A percentile compares a stretch with the other conserved stretches of the same genome.
Conservation (phyloP, 2,888 invertebrate species). For the Trileptium ribeirensis region DNA sequence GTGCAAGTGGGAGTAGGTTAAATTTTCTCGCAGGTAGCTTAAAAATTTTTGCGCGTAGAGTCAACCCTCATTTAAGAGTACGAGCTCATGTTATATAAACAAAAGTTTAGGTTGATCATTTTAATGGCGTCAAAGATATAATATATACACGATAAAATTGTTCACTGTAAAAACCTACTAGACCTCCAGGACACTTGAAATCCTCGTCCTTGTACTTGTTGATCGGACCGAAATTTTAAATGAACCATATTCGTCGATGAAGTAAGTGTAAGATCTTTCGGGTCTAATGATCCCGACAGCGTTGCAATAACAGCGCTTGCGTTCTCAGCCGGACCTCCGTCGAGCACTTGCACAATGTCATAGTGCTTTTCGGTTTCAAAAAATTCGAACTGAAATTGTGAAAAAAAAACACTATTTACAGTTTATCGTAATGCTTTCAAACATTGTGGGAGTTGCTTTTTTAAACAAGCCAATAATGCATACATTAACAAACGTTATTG, state of each 20-base stretch:
- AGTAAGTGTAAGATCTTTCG: conserved; percentile 67
- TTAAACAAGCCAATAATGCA: no score
- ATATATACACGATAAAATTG: background rate
- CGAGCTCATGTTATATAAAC: no score
- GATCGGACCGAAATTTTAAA: conserved; percentile 88
- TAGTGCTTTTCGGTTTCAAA: conserved; percentile 94
- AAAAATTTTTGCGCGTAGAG: no score
- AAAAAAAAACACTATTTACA: no score
- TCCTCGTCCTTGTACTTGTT: conserved; percentile 82
- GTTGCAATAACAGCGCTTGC: conserved; percentile 83
- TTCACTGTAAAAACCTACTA: conserved; percentile 37
- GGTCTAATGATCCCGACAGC: conserved; percentile 71
- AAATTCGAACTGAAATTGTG: conserved; percentile 79
- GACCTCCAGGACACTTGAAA: conserved; percentile 58
- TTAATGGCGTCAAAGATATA: no score
- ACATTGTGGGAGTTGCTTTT: no score
- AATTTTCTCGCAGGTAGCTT: no score
- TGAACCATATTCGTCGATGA: conserved; percentile 97
- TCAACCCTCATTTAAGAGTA: no score
- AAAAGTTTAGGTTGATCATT: no score
- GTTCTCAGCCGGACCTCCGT: conserved; percentile 88
- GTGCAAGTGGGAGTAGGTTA: no score
- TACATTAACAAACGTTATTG: no score
- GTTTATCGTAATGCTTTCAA: no score
- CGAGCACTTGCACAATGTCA: conserved; percentile 89